Evolutionary conservation across 2,113 vertebrate species (phyloP).

Genomic region (Passer domesticus): DNA sequence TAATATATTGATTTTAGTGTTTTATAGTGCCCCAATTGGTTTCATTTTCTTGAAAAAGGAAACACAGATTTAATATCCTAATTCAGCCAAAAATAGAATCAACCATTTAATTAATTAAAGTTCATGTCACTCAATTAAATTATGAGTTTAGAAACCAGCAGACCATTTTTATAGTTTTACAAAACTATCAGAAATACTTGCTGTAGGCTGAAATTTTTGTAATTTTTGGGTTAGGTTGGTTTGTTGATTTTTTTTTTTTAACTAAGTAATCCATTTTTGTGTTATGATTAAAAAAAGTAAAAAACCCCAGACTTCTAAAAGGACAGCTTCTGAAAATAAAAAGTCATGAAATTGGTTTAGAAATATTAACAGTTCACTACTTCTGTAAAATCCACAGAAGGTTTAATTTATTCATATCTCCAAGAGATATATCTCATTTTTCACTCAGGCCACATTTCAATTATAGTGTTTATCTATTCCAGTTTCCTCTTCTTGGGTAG

Average conservation of each 20-base stretch:
- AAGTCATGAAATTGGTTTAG: neutral
- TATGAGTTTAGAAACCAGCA: neutral
- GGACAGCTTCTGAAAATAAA: neutral
- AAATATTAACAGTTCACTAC: neutral
- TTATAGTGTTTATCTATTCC: neutral
- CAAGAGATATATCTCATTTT: neutral
- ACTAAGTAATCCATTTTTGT: neutral
- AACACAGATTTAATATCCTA: neutral
- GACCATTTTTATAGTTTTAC: neutral
- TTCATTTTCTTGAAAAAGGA: neutral
- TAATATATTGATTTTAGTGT: neutral
- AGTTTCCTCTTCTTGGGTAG: neutral
- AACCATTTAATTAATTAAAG: conserved; percentile 47
- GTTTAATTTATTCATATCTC: neutral
- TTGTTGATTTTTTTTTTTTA: neutral
- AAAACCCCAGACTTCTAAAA: neutral
- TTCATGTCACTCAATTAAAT: conserved; percentile 33
- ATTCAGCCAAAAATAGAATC: conserved; percentile 32
- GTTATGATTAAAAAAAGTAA: neutral
- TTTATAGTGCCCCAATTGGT: neutral
- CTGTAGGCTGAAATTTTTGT: neutral
- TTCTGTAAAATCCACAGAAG: neutral
- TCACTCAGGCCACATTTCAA: neutral
- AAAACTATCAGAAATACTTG: neutral
- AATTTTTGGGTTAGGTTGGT: neutral